These are phyloP conservation scores for Zosterops hypoxanthus DNA, from an alignment of 2,113 vertebrate genomes.

Conservation along the genomic window DNA sequence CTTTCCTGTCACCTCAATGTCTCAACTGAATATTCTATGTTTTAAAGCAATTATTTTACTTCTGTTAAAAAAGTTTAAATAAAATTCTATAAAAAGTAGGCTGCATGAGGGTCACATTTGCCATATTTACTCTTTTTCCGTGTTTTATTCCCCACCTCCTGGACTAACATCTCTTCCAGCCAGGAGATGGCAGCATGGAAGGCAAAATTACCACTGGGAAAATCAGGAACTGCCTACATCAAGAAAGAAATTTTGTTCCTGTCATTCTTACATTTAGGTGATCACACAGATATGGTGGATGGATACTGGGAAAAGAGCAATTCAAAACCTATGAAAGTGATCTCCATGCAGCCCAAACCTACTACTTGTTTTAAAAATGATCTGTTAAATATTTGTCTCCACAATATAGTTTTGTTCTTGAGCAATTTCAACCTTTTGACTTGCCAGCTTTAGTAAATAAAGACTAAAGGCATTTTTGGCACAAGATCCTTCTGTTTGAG, in stretches of 20 bases:
- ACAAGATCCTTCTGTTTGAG: neutral
- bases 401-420: neutral
- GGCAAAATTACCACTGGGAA: neutral
- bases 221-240: neutral
- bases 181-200: slow-evolving; percentile 52
- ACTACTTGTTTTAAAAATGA: neutral
- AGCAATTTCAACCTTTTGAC: neutral
- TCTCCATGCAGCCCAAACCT: neutral
- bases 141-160: neutral
- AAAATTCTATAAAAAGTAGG: neutral
- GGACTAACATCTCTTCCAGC: neutral
- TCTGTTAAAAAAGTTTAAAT: neutral
- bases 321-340: neutral
- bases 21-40: neutral
- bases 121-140: neutral
- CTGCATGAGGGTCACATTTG: neutral
- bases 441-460: neutral
- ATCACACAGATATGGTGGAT: neutral
- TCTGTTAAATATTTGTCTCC: neutral
- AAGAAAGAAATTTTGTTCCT: neutral
- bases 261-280: neutral
- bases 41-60: neutral
- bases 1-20: neutral
- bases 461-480: neutral
- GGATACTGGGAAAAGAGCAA: neutral